These are phyloP conservation scores for Pangasius larnaudii DNA, from an alignment of 2,797 vertebrate genomes.

Conservation along the genomic window DNA sequence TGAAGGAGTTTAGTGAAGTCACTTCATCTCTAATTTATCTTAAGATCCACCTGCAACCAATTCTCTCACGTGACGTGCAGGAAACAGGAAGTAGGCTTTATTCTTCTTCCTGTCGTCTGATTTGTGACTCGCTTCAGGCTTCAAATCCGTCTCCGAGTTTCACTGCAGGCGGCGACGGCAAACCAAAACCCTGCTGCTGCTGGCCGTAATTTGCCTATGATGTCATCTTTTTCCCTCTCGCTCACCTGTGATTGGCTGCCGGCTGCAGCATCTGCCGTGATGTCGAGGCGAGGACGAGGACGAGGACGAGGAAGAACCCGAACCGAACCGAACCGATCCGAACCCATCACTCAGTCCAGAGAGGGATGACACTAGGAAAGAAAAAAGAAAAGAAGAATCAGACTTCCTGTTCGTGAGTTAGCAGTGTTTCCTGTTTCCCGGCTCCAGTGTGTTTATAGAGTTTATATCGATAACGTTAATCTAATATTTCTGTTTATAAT, in stretches of 20 bases:
- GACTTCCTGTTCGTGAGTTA: not conserved
- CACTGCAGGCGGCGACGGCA: constrained; percentile 65
- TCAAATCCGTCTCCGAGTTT: constrained; percentile 12
- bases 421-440: not conserved
- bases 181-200: constrained; percentile 70
- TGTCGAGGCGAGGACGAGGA: constrained; percentile 78
- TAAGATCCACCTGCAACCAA: not conserved
- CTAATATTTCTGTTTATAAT: not conserved
- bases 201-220: constrained; percentile 88
- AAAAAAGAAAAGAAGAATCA: not conserved
- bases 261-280: constrained; percentile 86
- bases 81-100: not conserved
- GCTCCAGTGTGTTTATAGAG: not conserved
- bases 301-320: constrained; percentile 85
- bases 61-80: not conserved
- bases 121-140: not conserved
- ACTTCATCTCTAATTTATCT: not conserved
- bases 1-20: not conserved
- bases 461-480: not conserved
- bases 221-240: constrained; percentile 84
- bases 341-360: not conserved
- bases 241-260: constrained; percentile 79
- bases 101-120: not conserved
- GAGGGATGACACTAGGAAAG: not conserved
- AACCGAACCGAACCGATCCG: constrained; percentile 71